phyloP scores from a whole-genome alignment of 2,797 vertebrate genomes.

The Crypturellus tataupa region DNA sequence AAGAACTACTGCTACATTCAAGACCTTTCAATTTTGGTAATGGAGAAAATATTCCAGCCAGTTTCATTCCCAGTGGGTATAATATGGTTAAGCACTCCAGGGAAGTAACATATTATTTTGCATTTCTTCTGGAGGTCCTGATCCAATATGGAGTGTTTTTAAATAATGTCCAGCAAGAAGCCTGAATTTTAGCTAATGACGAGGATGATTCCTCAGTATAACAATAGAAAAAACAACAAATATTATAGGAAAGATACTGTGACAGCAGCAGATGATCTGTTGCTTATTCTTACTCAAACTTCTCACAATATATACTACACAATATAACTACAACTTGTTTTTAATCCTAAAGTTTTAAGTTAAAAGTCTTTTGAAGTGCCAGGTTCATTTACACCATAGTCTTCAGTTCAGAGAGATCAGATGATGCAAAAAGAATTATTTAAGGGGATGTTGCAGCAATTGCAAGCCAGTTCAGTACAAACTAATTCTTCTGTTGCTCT shows the following conservation, averaged over 20 bases:
- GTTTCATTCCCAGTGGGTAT: constrained; percentile 14
- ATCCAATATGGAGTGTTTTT: background rate
- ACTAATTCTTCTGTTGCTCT: background rate
- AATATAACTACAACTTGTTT: background rate
- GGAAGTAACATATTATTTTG: background rate
- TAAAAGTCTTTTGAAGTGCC: background rate
- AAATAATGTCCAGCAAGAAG: background rate
- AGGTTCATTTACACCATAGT: constrained; percentile 1
- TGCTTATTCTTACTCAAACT: background rate
- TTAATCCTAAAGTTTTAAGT: background rate
- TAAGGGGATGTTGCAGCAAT: background rate
- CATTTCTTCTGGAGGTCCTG: constrained; percentile 14
- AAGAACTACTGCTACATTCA: background rate
- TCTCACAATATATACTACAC: background rate
- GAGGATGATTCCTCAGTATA: background rate
- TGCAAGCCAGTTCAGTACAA: background rate
- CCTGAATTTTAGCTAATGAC: too few relatives aligned
- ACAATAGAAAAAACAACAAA: background rate
- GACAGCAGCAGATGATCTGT: background rate
- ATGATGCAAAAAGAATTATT: background rate
- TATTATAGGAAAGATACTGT: background rate
- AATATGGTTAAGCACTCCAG: background rate
- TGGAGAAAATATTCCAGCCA: constrained; percentile 17
- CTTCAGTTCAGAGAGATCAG: background rate
- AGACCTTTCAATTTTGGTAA: background rate